phyloP scores from a whole-genome alignment of 92 coral and sea anemone species.

The Hydrozoanthus gracilis region DNA sequence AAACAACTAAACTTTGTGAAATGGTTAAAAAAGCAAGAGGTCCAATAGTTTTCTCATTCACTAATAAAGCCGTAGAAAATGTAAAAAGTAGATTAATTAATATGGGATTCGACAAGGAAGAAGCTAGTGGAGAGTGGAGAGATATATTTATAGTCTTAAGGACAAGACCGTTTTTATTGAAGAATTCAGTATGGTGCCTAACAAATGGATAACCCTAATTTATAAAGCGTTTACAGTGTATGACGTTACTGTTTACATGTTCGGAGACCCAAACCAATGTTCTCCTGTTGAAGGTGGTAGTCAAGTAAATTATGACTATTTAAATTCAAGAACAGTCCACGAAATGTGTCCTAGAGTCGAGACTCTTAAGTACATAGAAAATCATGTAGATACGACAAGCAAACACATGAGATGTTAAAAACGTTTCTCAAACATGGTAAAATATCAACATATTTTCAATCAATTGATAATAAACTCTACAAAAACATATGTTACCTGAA shows the following conservation, averaged over 20 bases:
- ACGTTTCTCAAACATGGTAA: not conserved
- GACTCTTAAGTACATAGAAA: slow-evolving; percentile 27
- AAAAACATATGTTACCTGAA: slow-evolving; percentile 41
- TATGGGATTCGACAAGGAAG: not conserved
- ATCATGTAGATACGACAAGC: slow-evolving; percentile 13
- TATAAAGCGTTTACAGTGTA: slow-evolving; percentile 15
- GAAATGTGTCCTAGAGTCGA: slow-evolving; percentile 54
- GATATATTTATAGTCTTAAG: not conserved
- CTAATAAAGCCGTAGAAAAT: slow-evolving; percentile 26
- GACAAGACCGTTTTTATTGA: not conserved
- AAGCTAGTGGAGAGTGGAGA: slow-evolving; percentile 1
- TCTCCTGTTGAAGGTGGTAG: slow-evolving; percentile 56
- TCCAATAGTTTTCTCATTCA: slow-evolving; percentile 15
- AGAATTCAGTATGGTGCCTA: too few relatives aligned
- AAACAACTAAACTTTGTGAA: not conserved
- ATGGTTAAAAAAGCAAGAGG: not conserved
- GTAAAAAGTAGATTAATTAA: slow-evolving; percentile 1
- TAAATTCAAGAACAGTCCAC: slow-evolving; percentile 21
- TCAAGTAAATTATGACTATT: slow-evolving; percentile 37
- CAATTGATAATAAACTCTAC: not conserved
- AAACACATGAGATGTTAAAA: not conserved
- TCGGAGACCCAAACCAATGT: slow-evolving; percentile 65
- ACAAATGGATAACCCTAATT: not conserved
- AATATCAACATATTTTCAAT: slow-evolving; percentile 16
- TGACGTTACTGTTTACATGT: slow-evolving; percentile 40